Percentiles rank a stretch among this genome's conserved stretches.
Conservation (phyloP, 1,140 invertebrate species). For the Pseudomyrmex dendroicus region DNA sequence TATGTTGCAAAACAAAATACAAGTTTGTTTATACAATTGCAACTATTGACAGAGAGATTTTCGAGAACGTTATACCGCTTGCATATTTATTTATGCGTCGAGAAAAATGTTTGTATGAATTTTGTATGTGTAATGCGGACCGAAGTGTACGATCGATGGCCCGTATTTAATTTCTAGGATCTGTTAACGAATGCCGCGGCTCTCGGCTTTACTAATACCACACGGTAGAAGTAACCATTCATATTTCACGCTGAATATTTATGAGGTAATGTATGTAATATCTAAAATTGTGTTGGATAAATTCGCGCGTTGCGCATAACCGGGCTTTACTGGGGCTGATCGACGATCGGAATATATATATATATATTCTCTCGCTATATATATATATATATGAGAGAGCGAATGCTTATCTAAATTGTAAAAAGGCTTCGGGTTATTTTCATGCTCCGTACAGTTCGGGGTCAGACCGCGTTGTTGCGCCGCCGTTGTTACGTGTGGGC, state of each 20-base stretch:
- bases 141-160: slow-evolving; percentile 13
- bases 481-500: slow-evolving; percentile 24
- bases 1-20: background rate
- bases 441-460: slow-evolving; percentile 1
- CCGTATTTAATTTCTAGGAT: slow-evolving; percentile 4
- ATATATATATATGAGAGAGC: slow-evolving; percentile 13
- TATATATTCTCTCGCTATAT: too few species aligned
- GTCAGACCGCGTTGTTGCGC: slow-evolving; percentile 40
- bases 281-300: background rate
- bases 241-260: slow-evolving; percentile 28
- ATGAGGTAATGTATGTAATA: slow-evolving; percentile 34
- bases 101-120: slow-evolving; percentile 1
- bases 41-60: background rate
- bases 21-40: background rate
- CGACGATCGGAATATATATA: slow-evolving; percentile 6
- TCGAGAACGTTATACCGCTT: background rate
- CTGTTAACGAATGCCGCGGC: slow-evolving; percentile 1
- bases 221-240: background rate
- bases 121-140: background rate
- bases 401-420: slow-evolving; percentile 43
- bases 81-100: slow-evolving; percentile 21
- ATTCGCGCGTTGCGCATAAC: slow-evolving; percentile 15
- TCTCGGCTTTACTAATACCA: background rate
- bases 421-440: slow-evolving; percentile 37
- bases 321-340: slow-evolving; percentile 9